These are phyloP conservation scores for Acrocephalus scirpaceus DNA, from an alignment of 2,797 vertebrate genomes.

Conservation along the genomic window DNA sequence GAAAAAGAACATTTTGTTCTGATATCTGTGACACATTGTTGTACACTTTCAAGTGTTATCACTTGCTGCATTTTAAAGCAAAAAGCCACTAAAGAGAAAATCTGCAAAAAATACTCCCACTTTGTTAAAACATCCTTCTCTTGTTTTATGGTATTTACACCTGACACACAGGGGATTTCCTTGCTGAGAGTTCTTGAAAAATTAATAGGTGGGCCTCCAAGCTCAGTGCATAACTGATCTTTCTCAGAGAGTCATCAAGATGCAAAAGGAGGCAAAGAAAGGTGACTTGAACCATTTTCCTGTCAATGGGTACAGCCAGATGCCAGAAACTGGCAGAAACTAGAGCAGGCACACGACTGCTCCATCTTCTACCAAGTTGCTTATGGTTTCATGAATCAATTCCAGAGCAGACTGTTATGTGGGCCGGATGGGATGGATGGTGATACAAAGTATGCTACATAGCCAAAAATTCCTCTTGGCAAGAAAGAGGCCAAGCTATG, in stretches of 20 bases:
- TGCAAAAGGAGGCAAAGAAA: not conserved
- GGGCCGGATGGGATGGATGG: not conserved
- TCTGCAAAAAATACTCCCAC: not conserved
- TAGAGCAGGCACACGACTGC: not conserved
- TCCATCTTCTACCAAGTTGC: not conserved
- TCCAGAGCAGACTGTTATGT: not conserved
- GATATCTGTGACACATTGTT: not conserved
- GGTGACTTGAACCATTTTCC: not conserved
- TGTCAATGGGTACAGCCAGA: not conserved
- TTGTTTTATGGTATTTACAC: not conserved
- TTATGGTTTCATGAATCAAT: not conserved
- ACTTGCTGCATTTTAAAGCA: not conserved
- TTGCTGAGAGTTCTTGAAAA: not conserved
- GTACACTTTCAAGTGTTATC: not conserved
- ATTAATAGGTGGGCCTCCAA: not conserved
- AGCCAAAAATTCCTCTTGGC: not conserved
- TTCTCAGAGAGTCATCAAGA: not conserved
- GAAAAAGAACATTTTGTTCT: constrained; percentile 6
- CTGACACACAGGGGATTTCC: not conserved
- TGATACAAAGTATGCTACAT: not conserved
- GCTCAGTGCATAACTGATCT: not conserved
- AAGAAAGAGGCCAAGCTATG: not conserved
- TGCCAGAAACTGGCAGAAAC: not conserved
- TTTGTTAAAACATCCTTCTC: not conserved
- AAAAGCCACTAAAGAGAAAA: not conserved